phyloP scores from a whole-genome alignment of 2,113 vertebrate genomes.

The Accipiter virgatus region DNA sequence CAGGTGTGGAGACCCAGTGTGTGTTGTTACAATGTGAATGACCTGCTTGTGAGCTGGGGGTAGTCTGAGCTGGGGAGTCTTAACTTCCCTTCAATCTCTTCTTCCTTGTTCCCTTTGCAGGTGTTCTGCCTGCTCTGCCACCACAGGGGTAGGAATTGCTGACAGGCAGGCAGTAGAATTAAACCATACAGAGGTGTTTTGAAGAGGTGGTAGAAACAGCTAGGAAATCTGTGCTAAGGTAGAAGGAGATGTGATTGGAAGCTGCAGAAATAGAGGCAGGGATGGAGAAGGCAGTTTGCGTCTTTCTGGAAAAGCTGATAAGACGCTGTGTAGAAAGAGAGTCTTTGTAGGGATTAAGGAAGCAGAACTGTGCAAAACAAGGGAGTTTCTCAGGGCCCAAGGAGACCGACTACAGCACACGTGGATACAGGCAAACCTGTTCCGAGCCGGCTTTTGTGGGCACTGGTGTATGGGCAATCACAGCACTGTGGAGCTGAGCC shows the following conservation, averaged over 20 bases:
- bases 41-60: neutral
- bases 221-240: neutral
- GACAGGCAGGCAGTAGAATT: neutral
- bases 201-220: neutral
- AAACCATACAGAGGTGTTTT: neutral
- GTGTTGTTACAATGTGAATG: neutral
- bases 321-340: neutral
- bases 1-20: neutral
- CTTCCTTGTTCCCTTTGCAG: neutral
- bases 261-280: neutral
- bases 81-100: neutral
- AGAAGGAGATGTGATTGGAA: neutral
- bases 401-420: neutral
- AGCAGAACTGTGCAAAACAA: neutral
- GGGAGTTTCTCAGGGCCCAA: neutral
- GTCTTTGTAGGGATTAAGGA: neutral
- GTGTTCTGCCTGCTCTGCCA: neutral
- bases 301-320: neutral
- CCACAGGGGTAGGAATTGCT: neutral
- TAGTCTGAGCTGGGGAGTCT: too few species aligned
- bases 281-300: neutral
- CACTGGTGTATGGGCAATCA: neutral
- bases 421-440: neutral
- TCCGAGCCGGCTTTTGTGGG: neutral
- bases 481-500: neutral